Percentiles rank a stretch among this genome's conserved stretches.
Evolutionary conservation across 2,113 vertebrate species (phyloP).

Genomic region (Tragelaphus scriptus): DNA sequence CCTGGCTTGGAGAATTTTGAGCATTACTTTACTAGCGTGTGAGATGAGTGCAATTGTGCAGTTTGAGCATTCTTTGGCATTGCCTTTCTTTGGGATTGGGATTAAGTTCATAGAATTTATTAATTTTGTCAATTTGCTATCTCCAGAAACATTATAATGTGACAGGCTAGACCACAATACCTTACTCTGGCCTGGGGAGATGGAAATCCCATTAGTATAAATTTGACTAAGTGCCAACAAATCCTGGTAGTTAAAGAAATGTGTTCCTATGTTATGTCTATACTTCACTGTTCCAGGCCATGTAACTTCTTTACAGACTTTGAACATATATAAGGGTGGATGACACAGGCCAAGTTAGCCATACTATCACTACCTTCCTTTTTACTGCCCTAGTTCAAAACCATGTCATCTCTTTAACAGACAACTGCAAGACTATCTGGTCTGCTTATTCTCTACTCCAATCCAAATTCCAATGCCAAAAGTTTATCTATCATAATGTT

Average conservation of each 20-base stretch:
- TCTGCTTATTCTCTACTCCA: neutral
- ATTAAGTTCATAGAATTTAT: neutral
- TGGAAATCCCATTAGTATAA: conserved; percentile 56
- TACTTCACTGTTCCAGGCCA: conserved; percentile 44
- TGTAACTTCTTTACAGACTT: conserved; percentile 54
- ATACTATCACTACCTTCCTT: neutral
- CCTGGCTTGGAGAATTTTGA: no score
- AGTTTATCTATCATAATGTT: neutral
- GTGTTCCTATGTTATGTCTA: conserved; percentile 30
- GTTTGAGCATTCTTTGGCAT: no score
- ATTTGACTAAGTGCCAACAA: conserved; percentile 65
- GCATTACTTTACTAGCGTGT: no score
- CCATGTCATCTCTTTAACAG: neutral
- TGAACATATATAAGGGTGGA: neutral
- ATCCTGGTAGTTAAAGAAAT: conserved; percentile 63
- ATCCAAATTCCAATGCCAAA: neutral
- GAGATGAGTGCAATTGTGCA: no score
- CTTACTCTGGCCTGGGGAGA: neutral
- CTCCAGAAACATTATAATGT: conserved; percentile 36
- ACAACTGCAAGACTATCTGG: neutral
- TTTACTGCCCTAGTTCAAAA: neutral
- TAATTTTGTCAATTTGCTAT: conserved; percentile 44
- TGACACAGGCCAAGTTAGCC: neutral
- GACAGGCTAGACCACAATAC: conserved; percentile 36
- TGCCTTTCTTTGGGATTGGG: no score